phyloP scores from a whole-genome alignment of 2,113 vertebrate species.

The Piliocolobus tephrosceles region DNA sequence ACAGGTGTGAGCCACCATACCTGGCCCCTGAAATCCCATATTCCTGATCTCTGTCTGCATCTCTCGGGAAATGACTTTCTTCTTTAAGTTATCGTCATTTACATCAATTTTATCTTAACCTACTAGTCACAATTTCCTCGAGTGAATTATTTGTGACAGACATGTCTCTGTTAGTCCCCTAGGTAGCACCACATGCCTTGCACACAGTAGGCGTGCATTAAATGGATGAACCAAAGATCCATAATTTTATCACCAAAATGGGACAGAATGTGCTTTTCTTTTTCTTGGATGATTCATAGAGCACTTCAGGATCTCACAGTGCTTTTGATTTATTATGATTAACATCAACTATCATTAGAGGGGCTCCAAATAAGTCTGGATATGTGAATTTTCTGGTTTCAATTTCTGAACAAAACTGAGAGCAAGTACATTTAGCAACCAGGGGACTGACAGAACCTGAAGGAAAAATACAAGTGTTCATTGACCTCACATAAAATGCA shows the following conservation, averaged over 20 bases:
- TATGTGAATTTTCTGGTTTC: conserved; percentile 38
- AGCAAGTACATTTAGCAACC: conserved; percentile 30
- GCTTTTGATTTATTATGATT: conserved; percentile 57
- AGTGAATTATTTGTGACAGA: neutral
- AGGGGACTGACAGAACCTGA: conserved; percentile 20
- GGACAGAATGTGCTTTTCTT: conserved; percentile 23
- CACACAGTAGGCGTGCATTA: conserved; percentile 42
- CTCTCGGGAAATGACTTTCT: neutral
- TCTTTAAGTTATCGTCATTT: neutral
- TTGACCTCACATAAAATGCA: neutral
- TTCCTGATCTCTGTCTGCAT: neutral
- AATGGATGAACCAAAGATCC: neutral
- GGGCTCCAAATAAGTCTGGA: conserved; percentile 13
- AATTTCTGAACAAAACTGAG: conserved; percentile 29
- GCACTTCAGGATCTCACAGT: neutral
- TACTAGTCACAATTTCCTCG: neutral
- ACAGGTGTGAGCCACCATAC: too few relatives aligned
- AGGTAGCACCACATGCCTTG: neutral
- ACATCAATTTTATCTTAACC: neutral
- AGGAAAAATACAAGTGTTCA: conserved; percentile 22
- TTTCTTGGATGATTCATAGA: conserved; percentile 33
- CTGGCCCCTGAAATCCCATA: neutral
- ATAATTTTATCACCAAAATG: conserved; percentile 12
- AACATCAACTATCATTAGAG: conserved; percentile 38
- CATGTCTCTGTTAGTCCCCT: neutral